A percentile compares a stretch with the other conserved stretches of the same genome.
These are phyloP conservation scores for Oreochromis aureus DNA, from an alignment of 2,113 vertebrate genomes.

Conservation along the genomic window DNA sequence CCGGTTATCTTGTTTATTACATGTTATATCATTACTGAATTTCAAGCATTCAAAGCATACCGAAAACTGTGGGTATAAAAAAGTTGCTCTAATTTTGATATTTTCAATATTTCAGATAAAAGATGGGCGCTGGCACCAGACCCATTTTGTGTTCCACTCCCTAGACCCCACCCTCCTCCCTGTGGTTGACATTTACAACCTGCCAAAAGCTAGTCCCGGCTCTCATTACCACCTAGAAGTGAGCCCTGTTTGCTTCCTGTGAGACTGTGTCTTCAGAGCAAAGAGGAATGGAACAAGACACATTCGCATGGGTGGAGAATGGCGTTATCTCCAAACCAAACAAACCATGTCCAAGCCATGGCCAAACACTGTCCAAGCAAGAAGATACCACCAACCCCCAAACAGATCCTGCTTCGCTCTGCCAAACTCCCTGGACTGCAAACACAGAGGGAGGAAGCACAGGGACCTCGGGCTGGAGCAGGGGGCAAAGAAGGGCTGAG, in stretches of 20 bases:
- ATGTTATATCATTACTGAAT: background rate
- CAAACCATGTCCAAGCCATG: background rate
- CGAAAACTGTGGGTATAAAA: background rate
- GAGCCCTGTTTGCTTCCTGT: constrained; percentile 94
- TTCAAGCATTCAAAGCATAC: background rate
- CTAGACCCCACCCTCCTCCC: constrained; percentile 88
- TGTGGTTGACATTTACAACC: constrained; percentile 82
- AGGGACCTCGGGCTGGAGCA: background rate
- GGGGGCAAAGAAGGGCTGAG: constrained; percentile 16
- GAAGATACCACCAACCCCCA: background rate
- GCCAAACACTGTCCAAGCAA: constrained; percentile 20
- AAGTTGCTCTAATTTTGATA: background rate
- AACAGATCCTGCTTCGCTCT: constrained; percentile 28
- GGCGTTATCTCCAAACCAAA: background rate
- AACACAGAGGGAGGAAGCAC: constrained; percentile 44
- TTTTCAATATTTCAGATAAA: constrained; percentile 72
- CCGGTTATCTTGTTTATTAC: background rate
- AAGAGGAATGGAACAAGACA: background rate
- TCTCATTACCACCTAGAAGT: constrained; percentile 93
- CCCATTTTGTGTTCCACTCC: constrained; percentile 86
- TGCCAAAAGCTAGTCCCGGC: constrained; percentile 78
- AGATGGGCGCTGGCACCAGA: constrained; percentile 90
- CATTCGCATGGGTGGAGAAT: constrained; percentile 6
- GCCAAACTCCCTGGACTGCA: constrained; percentile 68
- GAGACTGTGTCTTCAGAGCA: constrained; percentile 36